Evolutionary conservation across 1,140 invertebrate species (phyloP).

Genomic region (Octopus bimaculoides): DNA sequence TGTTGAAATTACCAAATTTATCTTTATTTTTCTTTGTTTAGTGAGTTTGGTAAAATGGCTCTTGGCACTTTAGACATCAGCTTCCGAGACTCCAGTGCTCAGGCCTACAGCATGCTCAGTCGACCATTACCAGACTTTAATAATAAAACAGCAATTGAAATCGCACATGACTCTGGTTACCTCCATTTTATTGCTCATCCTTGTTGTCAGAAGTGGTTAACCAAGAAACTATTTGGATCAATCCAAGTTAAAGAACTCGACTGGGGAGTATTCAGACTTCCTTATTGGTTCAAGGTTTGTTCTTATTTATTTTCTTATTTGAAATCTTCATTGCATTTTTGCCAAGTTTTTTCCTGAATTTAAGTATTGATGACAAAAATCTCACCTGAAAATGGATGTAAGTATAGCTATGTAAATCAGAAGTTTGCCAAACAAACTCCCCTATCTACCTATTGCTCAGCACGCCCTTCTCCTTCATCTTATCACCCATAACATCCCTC

Average conservation of each 20-base stretch:
- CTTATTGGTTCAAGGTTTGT: constrained; percentile 54
- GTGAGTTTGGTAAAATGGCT: constrained; percentile 57
- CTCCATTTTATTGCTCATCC: constrained; percentile 57
- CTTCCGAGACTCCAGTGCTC: constrained; percentile 45
- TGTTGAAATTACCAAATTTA: not conserved
- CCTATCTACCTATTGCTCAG: too few species aligned
- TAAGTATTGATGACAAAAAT: too few species aligned
- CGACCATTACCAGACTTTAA: constrained; percentile 54
- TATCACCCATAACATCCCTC: too few species aligned
- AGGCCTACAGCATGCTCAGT: constrained; percentile 53
- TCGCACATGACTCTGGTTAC: constrained; percentile 49
- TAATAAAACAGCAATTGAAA: constrained; percentile 48
- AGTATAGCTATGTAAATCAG: too few species aligned
- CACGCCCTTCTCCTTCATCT: too few species aligned
- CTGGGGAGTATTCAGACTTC: constrained; percentile 47
- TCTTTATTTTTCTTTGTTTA: constrained; percentile 27
- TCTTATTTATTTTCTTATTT: too few species aligned
- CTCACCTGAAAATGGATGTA: too few species aligned
- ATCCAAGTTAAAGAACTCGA: constrained; percentile 53
- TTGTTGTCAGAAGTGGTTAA: constrained; percentile 59
- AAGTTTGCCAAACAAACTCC: too few species aligned
- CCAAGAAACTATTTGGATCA: constrained; percentile 51
- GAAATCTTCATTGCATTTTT: too few species aligned
- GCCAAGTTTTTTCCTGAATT: too few species aligned
- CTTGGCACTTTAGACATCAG: constrained; percentile 55